Conservation (phyloP, 2,797 vertebrate genomes). For the Paguma larvata region DNA sequence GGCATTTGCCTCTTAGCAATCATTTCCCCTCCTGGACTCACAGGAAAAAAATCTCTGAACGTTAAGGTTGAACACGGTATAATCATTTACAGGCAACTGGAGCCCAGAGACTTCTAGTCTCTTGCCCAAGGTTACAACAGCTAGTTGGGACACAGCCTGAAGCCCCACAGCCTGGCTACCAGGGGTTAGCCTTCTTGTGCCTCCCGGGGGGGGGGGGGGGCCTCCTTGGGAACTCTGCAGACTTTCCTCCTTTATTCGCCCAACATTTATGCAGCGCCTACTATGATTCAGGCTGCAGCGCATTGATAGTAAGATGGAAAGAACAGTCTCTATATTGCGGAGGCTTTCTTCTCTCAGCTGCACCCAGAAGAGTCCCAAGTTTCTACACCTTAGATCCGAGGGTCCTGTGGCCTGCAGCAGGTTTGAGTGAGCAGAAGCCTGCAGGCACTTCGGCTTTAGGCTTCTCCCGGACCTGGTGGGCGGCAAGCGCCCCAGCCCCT, state of each 20-base stretch:
- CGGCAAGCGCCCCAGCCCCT: background rate
- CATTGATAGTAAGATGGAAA: background rate
- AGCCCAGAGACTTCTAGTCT: background rate
- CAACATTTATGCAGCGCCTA: background rate
- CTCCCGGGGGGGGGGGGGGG: background rate
- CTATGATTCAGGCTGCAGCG: background rate
- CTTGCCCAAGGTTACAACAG: conserved; percentile 17
- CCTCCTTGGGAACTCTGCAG: conserved; percentile 9
- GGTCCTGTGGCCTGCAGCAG: background rate
- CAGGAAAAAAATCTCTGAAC: background rate
- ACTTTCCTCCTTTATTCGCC: background rate
- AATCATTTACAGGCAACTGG: background rate
- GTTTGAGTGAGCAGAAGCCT: background rate
- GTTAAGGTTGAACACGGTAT: background rate
- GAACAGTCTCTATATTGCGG: background rate
- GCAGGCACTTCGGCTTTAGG: background rate
- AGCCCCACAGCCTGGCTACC: background rate
- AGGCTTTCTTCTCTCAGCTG: conserved; percentile 31
- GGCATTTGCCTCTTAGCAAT: background rate
- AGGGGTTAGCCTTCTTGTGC: background rate
- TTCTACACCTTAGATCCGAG: background rate
- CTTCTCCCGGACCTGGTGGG: background rate
- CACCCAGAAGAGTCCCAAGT: background rate
- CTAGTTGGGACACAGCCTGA: background rate
- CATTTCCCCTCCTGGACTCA: background rate